Evolutionary conservation across 2,888 invertebrate genomes (phyloP).

Genomic region (Cryptocephalus primarius): DNA sequence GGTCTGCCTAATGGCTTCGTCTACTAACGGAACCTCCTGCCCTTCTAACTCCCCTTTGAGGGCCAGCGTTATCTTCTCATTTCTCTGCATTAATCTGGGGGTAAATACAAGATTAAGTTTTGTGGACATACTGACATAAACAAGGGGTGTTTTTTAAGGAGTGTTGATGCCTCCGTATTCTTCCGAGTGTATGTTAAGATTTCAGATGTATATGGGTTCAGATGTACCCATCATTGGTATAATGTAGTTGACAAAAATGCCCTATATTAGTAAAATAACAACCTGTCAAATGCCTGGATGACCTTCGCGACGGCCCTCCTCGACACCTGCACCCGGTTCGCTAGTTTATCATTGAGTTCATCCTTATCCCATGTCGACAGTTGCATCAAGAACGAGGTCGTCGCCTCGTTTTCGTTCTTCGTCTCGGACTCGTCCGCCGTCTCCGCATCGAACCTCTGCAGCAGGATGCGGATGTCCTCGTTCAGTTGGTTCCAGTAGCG

Average conservation of each 20-base stretch:
- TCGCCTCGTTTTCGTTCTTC: constrained; percentile 93
- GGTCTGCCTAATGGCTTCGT: constrained; percentile 74
- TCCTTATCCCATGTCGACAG: constrained; percentile 97
- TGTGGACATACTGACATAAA: no score
- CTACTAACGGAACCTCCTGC: constrained; percentile 61
- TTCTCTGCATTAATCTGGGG: constrained; percentile 69
- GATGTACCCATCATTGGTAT: no score
- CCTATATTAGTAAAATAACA: no score
- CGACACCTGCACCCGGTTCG: constrained; percentile 92
- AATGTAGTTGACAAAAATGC: no score
- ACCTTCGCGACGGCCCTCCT: constrained; percentile 94
- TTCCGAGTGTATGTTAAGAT: no score
- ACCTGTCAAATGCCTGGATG: constrained; percentile 88
- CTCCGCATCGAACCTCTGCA: constrained; percentile 95
- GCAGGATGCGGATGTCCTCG: constrained; percentile 87
- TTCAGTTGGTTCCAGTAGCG: constrained; percentile 95
- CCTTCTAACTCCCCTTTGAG: constrained; percentile 74
- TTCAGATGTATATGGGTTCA: no score
- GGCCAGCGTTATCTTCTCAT: constrained; percentile 85
- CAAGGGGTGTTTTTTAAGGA: no score
- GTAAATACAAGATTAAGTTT: no score
- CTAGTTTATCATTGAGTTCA: constrained; percentile 90
- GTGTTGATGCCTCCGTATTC: no score
- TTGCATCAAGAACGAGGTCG: constrained; percentile 90
- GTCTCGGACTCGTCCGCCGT: constrained; percentile 94